A percentile compares a stretch with the other conserved stretches of the same genome.
Conservation (phyloP, 2,888 invertebrate species). For the Napeogenes inachia region DNA sequence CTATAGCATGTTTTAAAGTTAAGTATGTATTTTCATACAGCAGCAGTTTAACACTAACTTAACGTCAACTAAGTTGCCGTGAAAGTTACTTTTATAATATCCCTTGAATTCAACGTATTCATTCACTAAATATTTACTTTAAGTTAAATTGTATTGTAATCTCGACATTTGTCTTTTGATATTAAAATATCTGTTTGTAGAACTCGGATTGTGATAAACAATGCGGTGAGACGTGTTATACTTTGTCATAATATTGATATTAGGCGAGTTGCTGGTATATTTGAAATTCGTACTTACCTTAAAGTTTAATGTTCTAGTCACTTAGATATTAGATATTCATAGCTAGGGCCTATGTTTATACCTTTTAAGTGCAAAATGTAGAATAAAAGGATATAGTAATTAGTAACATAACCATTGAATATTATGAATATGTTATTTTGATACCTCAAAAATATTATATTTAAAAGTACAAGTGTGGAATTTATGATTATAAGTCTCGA, state of each 20-base stretch:
- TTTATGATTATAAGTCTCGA: background rate
- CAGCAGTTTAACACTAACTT: too few relatives aligned
- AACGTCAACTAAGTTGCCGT: too few relatives aligned
- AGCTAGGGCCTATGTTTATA: conserved; percentile 4
- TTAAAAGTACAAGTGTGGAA: conserved; percentile 2
- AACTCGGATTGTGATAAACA: conserved; percentile 2
- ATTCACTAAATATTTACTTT: too few relatives aligned
- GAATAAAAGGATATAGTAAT: background rate
- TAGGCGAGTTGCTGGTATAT: background rate
- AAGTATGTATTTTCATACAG: too few relatives aligned
- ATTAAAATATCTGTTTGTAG: background rate
- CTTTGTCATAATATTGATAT: background rate
- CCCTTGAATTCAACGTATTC: too few relatives aligned
- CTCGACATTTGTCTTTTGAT: background rate
- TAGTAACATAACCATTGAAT: background rate
- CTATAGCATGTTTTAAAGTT: too few relatives aligned
- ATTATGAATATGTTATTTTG: background rate
- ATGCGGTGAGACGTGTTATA: background rate
- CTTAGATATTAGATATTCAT: conserved; percentile 2
- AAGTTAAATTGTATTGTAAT: too few relatives aligned
- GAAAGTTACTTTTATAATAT: too few relatives aligned
- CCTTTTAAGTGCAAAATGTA: too few relatives aligned
- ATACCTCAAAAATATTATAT: background rate
- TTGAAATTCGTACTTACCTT: background rate
- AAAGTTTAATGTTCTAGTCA: background rate